phyloP scores from a whole-genome alignment of 2,113 vertebrate species.

The Macrotus californicus region DNA sequence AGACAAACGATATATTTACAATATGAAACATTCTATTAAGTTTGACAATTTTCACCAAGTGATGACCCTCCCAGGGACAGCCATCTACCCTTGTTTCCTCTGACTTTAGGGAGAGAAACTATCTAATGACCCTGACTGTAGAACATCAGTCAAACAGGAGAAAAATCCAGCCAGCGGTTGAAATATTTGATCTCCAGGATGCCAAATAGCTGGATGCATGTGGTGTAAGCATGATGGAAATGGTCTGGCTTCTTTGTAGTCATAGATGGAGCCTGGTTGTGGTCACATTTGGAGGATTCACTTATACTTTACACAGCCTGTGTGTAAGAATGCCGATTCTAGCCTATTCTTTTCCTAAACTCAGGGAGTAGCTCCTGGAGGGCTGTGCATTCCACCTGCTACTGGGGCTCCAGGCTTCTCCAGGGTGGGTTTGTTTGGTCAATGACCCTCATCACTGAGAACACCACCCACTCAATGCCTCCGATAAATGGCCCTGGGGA shows the following conservation, averaged over 20 bases:
- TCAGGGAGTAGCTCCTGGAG: neutral
- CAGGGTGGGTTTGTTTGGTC: neutral
- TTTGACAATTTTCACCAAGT: neutral
- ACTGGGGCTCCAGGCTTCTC: neutral
- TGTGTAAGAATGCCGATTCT: neutral
- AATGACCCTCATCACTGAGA: neutral
- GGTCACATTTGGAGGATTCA: neutral
- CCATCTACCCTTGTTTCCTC: neutral
- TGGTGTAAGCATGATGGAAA: neutral
- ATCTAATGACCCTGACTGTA: neutral
- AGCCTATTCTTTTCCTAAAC: neutral
- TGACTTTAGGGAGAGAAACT: neutral
- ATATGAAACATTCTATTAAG: neutral
- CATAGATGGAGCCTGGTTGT: neutral
- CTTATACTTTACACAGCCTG: no score
- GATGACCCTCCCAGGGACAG: neutral
- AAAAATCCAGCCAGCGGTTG: neutral
- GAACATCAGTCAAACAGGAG: neutral
- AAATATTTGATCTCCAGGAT: neutral
- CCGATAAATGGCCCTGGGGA: neutral
- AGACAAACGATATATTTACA: neutral
- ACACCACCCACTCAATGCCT: neutral
- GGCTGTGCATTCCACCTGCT: neutral
- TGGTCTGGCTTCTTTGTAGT: neutral
- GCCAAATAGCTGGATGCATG: neutral